A percentile compares a stretch with the other conserved stretches of the same genome.
These are phyloP conservation scores for Gallinago solitaria DNA, from an alignment of 2,797 vertebrate species.

Conservation along the genomic window DNA sequence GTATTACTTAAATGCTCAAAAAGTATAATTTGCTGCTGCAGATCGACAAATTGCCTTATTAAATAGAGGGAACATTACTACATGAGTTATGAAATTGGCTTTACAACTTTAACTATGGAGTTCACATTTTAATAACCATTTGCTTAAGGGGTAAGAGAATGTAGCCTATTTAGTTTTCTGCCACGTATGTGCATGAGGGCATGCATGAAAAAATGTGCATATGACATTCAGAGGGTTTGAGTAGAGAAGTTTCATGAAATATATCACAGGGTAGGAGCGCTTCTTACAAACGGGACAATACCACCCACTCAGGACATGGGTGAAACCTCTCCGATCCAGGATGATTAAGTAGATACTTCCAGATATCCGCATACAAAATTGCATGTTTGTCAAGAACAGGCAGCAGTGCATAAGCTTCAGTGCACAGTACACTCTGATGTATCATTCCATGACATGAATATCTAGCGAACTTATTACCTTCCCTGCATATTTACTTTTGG, in stretches of 20 bases:
- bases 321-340: not conserved
- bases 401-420: not conserved
- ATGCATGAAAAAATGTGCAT: not conserved
- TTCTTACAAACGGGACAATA: accelerated
- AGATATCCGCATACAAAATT: not conserved
- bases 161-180: not conserved
- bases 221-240: not conserved
- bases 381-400: not conserved
- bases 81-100: constrained; percentile 34
- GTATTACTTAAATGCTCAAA: constrained; percentile 59
- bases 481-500: not conserved
- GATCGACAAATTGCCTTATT: constrained; percentile 35
- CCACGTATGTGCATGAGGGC: not conserved
- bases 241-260: not conserved
- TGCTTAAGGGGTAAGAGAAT: not conserved
- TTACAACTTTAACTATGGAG: not conserved
- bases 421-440: not conserved
- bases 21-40: constrained; percentile 53
- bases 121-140: constrained; percentile 8
- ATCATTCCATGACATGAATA: not conserved
- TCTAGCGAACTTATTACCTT: not conserved
- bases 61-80: constrained; percentile 38
- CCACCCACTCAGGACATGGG: not conserved
- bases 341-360: not conserved
- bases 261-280: not conserved